These are phyloP conservation scores for Spilarctia lutea DNA, from an alignment of 2,888 invertebrate species.

Conservation along the genomic window DNA sequence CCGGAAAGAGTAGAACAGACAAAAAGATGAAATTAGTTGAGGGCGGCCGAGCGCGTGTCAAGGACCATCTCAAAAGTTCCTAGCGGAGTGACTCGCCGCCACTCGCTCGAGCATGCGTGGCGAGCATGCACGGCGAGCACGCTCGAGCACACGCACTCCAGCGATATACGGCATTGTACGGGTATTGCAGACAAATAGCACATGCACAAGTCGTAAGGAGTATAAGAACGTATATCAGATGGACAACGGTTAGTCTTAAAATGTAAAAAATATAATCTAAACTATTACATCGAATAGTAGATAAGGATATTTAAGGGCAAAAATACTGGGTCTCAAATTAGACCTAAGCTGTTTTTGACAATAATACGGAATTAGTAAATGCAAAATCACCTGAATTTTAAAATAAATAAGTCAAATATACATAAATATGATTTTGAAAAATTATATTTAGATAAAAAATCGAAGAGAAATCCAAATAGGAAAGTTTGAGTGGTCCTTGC, in stretches of 20 bases:
- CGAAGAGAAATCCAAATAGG: slow-evolving; percentile 80
- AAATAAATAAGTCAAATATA: slow-evolving; percentile 61
- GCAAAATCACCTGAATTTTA: slow-evolving; percentile 67
- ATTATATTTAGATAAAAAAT: slow-evolving; percentile 61
- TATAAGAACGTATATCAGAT: slow-evolving; percentile 67
- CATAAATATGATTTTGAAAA: slow-evolving; percentile 58
- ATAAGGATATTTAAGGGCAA: slow-evolving; percentile 72
- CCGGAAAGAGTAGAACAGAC: slow-evolving; percentile 90
- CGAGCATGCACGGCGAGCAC: slow-evolving; percentile 28
- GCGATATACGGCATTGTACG: slow-evolving; percentile 47
- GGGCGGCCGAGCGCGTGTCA: slow-evolving; percentile 86
- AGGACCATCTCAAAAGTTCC: slow-evolving; percentile 98
- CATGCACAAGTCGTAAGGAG: slow-evolving; percentile 75
- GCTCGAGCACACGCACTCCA: slow-evolving; percentile 51
- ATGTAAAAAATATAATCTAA: slow-evolving; percentile 69
- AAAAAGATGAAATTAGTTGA: slow-evolving; percentile 89
- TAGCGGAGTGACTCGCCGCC: slow-evolving; percentile 74
- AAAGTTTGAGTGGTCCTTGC: slow-evolving; percentile 94
- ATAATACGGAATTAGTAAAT: slow-evolving; percentile 65
- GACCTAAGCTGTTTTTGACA: slow-evolving; percentile 73
- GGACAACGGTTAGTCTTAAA: slow-evolving; percentile 75
- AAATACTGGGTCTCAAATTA: slow-evolving; percentile 67
- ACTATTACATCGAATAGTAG: slow-evolving; percentile 82
- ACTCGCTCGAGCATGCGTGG: slow-evolving; percentile 39
- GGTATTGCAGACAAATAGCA: slow-evolving; percentile 75